Conservation (phyloP, 1,140 invertebrate genomes). For the Eulimnadia texana region DNA sequence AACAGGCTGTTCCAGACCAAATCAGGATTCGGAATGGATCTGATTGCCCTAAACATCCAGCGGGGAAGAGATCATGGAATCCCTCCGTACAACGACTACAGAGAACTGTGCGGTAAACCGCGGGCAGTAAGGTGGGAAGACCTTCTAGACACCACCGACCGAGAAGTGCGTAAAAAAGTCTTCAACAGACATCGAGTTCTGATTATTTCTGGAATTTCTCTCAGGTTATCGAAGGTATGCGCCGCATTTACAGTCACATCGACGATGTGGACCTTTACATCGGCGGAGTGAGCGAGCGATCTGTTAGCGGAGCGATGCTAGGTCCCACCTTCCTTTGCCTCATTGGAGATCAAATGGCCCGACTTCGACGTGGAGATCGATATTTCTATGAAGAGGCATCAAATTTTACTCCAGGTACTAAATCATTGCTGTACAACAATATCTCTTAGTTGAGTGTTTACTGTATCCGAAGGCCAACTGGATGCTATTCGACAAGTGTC, state of each 20-base stretch:
- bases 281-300: slow-evolving; percentile 40
- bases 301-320: slow-evolving; percentile 33
- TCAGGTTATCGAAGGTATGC: slow-evolving; percentile 19
- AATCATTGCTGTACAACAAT: too few relatives aligned
- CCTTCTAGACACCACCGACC: slow-evolving; percentile 55
- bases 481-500: slow-evolving; percentile 36
- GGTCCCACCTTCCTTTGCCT: slow-evolving; percentile 46
- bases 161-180: slow-evolving; percentile 28
- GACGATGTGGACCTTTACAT: slow-evolving; percentile 50
- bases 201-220: background rate
- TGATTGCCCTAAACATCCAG: slow-evolving; percentile 54
- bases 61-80: slow-evolving; percentile 51
- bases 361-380: slow-evolving; percentile 34
- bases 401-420: slow-evolving; percentile 36
- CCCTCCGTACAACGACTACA: slow-evolving; percentile 48
- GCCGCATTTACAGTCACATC: slow-evolving; percentile 32
- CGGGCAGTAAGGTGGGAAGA: slow-evolving; percentile 55
- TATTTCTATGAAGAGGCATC: slow-evolving; percentile 39
- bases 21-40: slow-evolving; percentile 41
- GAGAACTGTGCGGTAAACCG: slow-evolving; percentile 46
- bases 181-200: slow-evolving; percentile 35
- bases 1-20: slow-evolving; percentile 40
- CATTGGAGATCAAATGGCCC: slow-evolving; percentile 43
- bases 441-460: too few relatives aligned
- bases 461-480: slow-evolving; percentile 34